These are phyloP conservation scores for Conus betulinus DNA, from an alignment of 1,140 invertebrate species.

Conservation along the genomic window DNA sequence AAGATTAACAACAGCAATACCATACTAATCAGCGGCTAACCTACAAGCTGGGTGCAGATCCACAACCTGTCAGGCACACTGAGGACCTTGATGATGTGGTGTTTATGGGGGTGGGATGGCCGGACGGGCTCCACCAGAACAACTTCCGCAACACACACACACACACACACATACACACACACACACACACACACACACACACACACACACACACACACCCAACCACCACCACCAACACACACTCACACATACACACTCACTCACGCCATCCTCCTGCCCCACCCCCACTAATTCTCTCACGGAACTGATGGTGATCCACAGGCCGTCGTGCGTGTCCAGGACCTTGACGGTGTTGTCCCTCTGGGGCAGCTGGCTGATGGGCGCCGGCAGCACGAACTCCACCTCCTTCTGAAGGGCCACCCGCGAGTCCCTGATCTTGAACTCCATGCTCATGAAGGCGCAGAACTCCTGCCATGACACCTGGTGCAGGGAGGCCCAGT, in stretches of 20 bases:
- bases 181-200: too few relatives aligned
- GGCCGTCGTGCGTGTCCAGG: not conserved
- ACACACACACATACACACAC: too few relatives aligned
- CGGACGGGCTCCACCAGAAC: too few relatives aligned
- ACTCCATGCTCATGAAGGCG: not conserved
- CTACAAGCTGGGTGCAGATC: too few relatives aligned
- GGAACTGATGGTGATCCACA: not conserved
- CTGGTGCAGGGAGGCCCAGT: not conserved
- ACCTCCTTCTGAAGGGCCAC: not conserved
- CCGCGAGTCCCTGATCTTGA: not conserved
- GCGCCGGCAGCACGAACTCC: not conserved
- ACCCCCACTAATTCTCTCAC: not conserved
- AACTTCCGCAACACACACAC: too few relatives aligned
- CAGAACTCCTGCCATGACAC: constrained; percentile 15
- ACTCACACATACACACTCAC: constrained; percentile 5
- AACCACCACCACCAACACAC: not conserved
- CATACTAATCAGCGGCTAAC: too few relatives aligned
- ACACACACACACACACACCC: too few relatives aligned
- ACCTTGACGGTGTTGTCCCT: not conserved
- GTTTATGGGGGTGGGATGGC: too few relatives aligned
- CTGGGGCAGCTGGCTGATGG: not conserved
- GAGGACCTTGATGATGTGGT: too few relatives aligned
- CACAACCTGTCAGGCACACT: too few relatives aligned
- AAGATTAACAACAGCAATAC: too few relatives aligned
- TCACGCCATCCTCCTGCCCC: not conserved